phyloP scores from a whole-genome alignment of 2,888 invertebrate species.

The Keiferia lycopersicella region DNA sequence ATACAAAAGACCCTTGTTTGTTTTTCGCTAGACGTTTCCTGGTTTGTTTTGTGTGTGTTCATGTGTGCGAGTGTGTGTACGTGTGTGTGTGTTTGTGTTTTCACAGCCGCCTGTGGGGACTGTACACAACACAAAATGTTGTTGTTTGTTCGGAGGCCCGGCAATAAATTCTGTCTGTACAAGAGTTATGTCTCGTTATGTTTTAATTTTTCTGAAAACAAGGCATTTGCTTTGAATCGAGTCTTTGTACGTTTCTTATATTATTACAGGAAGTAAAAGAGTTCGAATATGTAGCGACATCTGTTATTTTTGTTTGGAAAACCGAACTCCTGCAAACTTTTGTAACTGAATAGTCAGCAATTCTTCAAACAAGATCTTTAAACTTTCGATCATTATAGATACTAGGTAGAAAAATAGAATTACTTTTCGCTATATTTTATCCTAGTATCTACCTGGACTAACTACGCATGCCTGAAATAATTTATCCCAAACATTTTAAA shows the following conservation, averaged over 20 bases:
- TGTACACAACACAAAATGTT: constrained; percentile 73
- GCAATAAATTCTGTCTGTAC: constrained; percentile 66
- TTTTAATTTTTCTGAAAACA: constrained; percentile 14
- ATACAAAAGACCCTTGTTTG: constrained; percentile 81
- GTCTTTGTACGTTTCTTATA: neutral
- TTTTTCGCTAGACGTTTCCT: constrained; percentile 82
- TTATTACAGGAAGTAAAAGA: neutral
- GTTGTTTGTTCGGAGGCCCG: constrained; percentile 69
- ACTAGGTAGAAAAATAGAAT: too few relatives aligned
- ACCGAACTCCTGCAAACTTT: too few relatives aligned
- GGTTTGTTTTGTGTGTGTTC: constrained; percentile 78
- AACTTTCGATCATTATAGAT: too few relatives aligned
- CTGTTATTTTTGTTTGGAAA: neutral
- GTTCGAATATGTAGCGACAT: constrained; percentile 10
- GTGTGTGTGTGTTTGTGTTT: constrained; percentile 65
- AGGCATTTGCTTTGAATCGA: neutral
- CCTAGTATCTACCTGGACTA: too few relatives aligned
- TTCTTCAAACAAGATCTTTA: too few relatives aligned
- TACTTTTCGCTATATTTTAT: too few relatives aligned
- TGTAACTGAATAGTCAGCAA: too few relatives aligned
- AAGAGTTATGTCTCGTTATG: constrained; percentile 18
- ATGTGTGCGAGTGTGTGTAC: constrained; percentile 48
- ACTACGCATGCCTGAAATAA: too few relatives aligned
- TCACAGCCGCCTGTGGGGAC: constrained; percentile 73
- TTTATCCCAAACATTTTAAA: too few relatives aligned